These are phyloP conservation scores for Peribatodes rhomboidaria DNA, from an alignment of 2,888 invertebrate genomes.

Conservation along the genomic window DNA sequence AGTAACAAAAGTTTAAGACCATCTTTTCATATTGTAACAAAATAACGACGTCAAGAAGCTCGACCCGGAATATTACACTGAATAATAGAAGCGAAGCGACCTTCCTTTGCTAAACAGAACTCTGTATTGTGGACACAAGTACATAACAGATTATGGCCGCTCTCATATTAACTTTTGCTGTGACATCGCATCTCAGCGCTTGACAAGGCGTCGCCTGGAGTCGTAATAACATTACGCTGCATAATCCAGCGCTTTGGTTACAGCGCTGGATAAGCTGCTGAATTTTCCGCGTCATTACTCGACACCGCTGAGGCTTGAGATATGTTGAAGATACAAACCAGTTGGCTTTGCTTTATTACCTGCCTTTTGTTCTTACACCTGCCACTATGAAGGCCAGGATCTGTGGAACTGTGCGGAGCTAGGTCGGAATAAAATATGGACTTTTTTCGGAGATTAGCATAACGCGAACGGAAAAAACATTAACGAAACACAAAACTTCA, in stretches of 20 bases:
- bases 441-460: neutral
- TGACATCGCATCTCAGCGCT: constrained; percentile 41
- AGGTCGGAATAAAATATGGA: neutral
- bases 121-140: constrained; percentile 29
- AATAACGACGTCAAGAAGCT: constrained; percentile 21
- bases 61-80: constrained; percentile 24
- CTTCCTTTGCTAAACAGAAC: constrained; percentile 26
- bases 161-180: constrained; percentile 40
- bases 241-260: constrained; percentile 68
- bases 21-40: constrained; percentile 11
- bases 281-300: constrained; percentile 79
- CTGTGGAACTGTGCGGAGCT: neutral
- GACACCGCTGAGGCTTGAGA: constrained; percentile 50
- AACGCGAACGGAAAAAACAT: neutral
- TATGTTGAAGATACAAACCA: constrained; percentile 48
- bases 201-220: constrained; percentile 40
- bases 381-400: neutral
- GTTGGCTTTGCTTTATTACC: constrained; percentile 63
- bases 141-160: constrained; percentile 26
- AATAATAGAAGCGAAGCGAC: constrained; percentile 30
- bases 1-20: constrained; percentile 13
- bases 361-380: constrained; percentile 51
- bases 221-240: constrained; percentile 62
- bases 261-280: constrained; percentile 57
- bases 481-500: too few species aligned